Evolutionary conservation across 2,888 invertebrate species (phyloP).

Genomic region (Macrophya alboannulata): DNA sequence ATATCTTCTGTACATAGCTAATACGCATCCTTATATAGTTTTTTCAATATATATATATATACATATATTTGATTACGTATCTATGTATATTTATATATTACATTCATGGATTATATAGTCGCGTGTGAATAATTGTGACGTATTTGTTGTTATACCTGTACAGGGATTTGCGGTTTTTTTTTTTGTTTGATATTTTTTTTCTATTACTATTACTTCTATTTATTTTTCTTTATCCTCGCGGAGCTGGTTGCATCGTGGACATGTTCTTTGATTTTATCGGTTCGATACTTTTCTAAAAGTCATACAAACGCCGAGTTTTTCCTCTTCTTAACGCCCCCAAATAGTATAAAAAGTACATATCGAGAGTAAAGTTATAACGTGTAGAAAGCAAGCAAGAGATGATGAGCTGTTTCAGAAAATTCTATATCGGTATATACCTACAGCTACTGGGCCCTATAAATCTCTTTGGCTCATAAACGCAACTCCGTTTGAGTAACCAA

Average conservation of each 20-base stretch:
- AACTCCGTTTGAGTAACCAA: slow-evolving; percentile 74
- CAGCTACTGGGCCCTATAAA: slow-evolving; percentile 70
- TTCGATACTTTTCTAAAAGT: not conserved
- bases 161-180: not conserved
- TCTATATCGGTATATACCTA: slow-evolving; percentile 69
- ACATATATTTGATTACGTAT: no score
- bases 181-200: not conserved
- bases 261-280: no score
- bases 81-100: not conserved
- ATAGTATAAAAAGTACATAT: not conserved
- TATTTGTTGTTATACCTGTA: not conserved
- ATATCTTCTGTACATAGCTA: not conserved
- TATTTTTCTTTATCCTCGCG: not conserved
- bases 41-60: not conserved
- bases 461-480: slow-evolving; percentile 76
- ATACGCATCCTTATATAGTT: slow-evolving; percentile 1
- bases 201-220: no score
- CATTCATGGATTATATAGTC: not conserved
- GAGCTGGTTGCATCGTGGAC: no score
- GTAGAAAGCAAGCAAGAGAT: no score
- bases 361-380: not conserved
- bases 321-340: not conserved
- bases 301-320: not conserved
- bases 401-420: slow-evolving; percentile 23
- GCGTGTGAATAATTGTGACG: slow-evolving; percentile 3